A percentile compares a stretch with the other conserved stretches of the same genome.
Evolutionary conservation across 2,888 invertebrate species (phyloP).

Genomic region (Pristionchus japonicus): DNA sequence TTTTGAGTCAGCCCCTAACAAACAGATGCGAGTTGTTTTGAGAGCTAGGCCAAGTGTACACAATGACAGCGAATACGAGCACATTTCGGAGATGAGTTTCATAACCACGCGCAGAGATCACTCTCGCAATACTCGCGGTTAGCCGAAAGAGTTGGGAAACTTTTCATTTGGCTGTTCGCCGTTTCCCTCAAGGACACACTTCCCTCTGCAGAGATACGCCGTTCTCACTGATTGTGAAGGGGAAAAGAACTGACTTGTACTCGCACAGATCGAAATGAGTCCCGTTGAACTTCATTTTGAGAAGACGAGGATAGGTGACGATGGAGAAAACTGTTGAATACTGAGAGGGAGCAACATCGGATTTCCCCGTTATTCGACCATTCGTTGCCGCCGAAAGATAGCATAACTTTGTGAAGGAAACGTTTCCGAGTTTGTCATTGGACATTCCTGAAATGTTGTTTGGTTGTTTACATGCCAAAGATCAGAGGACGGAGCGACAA

Average conservation of each 20-base stretch:
- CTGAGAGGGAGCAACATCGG: neutral
- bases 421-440: neutral
- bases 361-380: neutral
- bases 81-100: no score
- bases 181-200: neutral
- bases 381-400: neutral
- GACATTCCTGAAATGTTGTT: neutral
- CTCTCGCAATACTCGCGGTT: neutral
- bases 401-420: neutral
- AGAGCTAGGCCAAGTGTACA: no score
- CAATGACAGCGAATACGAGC: no score
- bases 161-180: neutral
- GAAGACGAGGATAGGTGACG: neutral
- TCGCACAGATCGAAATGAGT: slow-evolving; percentile 11
- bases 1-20: neutral
- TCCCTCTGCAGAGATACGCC: neutral
- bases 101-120: no score
- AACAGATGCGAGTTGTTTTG: no score
- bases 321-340: neutral
- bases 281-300: neutral
- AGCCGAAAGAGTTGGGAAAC: neutral
- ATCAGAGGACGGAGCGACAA: neutral
- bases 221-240: neutral
- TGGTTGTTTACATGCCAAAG: neutral
- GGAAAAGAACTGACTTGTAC: neutral